Evolutionary conservation across 2,888 invertebrate genomes (phyloP).

Genomic region (Hermaeophaga mercurialis): DNA sequence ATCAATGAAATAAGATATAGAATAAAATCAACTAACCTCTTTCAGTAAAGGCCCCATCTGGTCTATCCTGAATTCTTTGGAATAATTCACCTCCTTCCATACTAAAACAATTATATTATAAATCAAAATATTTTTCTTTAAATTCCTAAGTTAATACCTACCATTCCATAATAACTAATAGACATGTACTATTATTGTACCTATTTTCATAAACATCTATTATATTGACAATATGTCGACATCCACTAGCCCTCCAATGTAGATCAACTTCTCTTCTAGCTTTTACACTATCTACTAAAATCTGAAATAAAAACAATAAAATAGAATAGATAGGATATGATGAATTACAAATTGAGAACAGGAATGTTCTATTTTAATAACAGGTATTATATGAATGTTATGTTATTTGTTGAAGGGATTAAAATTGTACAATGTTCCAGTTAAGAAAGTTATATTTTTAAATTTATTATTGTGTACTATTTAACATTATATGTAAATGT

Average conservation of each 20-base stretch:
- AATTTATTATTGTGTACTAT: too few species aligned
- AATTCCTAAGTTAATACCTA: slow-evolving; percentile 52
- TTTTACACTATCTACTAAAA: slow-evolving; percentile 89
- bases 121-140: not conserved
- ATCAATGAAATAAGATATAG: too few species aligned
- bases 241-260: slow-evolving; percentile 91
- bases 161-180: slow-evolving; percentile 99
- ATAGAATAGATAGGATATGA: too few species aligned
- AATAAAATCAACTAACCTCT: slow-evolving; percentile 65
- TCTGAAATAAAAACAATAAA: slow-evolving; percentile 61
- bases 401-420: too few species aligned
- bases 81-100: slow-evolving; percentile 99
- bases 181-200: slow-evolving; percentile 88
- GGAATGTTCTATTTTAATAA: too few species aligned
- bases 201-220: slow-evolving; percentile 96
- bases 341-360: not conserved
- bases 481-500: too few species aligned
- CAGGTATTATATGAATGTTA: too few species aligned
- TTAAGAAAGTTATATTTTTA: too few species aligned
- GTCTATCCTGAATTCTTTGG: slow-evolving; percentile 93
- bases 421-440: too few species aligned
- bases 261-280: slow-evolving; percentile 94
- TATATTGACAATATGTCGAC: slow-evolving; percentile 90
- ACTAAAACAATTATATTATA: slow-evolving; percentile 57
- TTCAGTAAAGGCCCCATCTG: slow-evolving; percentile 95